Evolutionary conservation across 2,113 vertebrate genomes (phyloP).

Genomic region (Phylloscopus whistleri): DNA sequence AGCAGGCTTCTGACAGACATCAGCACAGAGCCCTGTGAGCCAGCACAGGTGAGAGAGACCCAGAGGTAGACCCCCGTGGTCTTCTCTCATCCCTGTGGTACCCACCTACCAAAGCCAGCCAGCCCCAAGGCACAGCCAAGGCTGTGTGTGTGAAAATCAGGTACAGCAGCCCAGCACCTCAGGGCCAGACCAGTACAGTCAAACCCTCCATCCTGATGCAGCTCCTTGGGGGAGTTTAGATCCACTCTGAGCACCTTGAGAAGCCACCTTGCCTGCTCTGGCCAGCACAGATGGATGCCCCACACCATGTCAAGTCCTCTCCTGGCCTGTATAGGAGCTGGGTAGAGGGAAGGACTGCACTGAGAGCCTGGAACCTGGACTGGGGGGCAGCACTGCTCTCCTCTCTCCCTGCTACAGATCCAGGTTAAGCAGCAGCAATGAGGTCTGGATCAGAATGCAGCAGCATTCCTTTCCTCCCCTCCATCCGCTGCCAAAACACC

Average conservation of each 20-base stretch:
- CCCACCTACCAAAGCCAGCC: background rate
- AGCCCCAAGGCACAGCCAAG: background rate
- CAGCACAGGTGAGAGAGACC: background rate
- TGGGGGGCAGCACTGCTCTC: fast-evolving
- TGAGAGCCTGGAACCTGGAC: background rate
- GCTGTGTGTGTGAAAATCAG: background rate
- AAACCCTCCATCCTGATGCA: background rate
- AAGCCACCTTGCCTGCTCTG: background rate
- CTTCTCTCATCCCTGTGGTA: background rate
- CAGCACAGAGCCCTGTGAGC: background rate
- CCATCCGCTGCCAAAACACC: background rate
- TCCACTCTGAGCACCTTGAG: background rate
- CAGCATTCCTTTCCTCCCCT: background rate
- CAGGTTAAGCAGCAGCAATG: background rate
- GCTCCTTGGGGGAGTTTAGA: background rate
- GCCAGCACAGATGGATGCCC: fast-evolving
- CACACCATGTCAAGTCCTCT: fast-evolving
- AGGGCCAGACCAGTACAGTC: background rate
- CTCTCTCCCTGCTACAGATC: background rate
- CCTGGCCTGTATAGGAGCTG: background rate
- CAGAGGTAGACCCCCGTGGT: fast-evolving
- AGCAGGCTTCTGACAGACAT: background rate
- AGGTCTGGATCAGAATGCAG: background rate
- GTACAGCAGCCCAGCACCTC: background rate
- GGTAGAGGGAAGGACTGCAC: background rate